These are phyloP conservation scores for Ranitomeya imitator DNA, from an alignment of 2,113 vertebrate species.

Conservation along the genomic window DNA sequence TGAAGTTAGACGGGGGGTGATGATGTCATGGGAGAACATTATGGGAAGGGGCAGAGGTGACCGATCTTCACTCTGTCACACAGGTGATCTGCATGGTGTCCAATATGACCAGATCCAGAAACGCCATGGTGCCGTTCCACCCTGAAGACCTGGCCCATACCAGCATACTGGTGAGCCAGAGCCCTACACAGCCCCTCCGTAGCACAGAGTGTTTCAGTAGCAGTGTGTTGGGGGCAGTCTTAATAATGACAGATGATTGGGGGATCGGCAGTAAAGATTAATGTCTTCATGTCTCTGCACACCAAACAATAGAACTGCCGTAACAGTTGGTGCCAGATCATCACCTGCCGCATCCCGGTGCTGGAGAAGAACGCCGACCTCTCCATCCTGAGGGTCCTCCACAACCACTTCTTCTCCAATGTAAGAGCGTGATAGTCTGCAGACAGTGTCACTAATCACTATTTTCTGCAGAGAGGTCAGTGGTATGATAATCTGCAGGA, in stretches of 20 bases:
- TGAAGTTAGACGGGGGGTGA: neutral
- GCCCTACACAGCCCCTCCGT: neutral
- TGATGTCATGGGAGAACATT: neutral
- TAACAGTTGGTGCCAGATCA: slow-evolving; percentile 78
- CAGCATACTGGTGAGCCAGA: slow-evolving; percentile 76
- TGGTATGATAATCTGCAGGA: neutral
- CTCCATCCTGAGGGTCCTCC: slow-evolving; percentile 79
- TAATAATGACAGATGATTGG: neutral
- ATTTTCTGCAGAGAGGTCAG: neutral
- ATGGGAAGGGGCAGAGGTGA: neutral
- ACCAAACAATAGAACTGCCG: slow-evolving; percentile 77
- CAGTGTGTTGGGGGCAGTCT: neutral
- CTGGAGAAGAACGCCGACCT: slow-evolving; percentile 72
- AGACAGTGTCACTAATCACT: neutral
- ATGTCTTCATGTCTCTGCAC: neutral
- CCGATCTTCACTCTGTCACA: neutral
- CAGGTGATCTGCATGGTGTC: slow-evolving; percentile 79
- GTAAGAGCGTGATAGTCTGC: slow-evolving; percentile 65
- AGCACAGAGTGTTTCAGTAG: neutral
- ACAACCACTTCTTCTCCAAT: slow-evolving; percentile 85
- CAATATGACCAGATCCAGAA: slow-evolving; percentile 67
- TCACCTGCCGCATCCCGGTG: slow-evolving; percentile 76
- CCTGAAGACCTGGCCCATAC: slow-evolving; percentile 79
- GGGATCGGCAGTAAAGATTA: neutral
- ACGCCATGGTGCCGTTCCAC: slow-evolving; percentile 69